Conservation (phyloP, 2,888 invertebrate species). For the Acleris cristana region DNA sequence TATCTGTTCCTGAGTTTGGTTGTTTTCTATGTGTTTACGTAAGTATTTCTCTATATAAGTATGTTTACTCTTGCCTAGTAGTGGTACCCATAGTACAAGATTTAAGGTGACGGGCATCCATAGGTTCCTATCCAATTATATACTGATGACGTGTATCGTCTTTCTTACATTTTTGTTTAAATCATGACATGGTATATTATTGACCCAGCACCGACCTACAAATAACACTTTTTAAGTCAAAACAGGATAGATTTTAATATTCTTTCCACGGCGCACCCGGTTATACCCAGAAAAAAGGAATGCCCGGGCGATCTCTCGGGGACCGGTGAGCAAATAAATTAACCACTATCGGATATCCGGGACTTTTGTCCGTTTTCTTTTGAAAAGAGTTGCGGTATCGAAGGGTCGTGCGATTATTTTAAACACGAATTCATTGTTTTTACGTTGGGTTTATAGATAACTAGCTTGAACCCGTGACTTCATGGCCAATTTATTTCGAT, state of each 20-base stretch:
- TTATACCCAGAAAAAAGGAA: constrained; percentile 46
- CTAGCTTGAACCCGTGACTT: background rate
- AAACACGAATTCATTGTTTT: background rate
- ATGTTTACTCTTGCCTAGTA: too few species aligned
- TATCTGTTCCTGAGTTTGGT: too few species aligned
- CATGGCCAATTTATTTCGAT: too few species aligned
- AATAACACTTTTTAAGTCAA: background rate
- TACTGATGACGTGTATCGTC: too few species aligned
- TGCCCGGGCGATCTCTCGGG: constrained; percentile 69
- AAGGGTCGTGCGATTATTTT: constrained; percentile 8
- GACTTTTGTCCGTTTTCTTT: constrained; percentile 46
- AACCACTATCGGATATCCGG: constrained; percentile 71
- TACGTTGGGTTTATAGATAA: background rate
- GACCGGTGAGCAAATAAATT: constrained; percentile 74
- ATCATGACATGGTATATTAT: background rate
- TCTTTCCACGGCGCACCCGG: background rate
- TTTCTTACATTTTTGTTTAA: too few species aligned
- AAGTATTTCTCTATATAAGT: too few species aligned
- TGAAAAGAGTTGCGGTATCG: constrained; percentile 4
- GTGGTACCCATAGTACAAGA: too few species aligned
- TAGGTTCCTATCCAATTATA: too few species aligned
- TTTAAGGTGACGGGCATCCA: too few species aligned
- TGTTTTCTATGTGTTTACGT: too few species aligned
- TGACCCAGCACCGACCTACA: background rate
- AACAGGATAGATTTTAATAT: constrained; percentile 1